Conservation (phyloP, 1,140 invertebrate genomes). For the Nephila pilipes region DNA sequence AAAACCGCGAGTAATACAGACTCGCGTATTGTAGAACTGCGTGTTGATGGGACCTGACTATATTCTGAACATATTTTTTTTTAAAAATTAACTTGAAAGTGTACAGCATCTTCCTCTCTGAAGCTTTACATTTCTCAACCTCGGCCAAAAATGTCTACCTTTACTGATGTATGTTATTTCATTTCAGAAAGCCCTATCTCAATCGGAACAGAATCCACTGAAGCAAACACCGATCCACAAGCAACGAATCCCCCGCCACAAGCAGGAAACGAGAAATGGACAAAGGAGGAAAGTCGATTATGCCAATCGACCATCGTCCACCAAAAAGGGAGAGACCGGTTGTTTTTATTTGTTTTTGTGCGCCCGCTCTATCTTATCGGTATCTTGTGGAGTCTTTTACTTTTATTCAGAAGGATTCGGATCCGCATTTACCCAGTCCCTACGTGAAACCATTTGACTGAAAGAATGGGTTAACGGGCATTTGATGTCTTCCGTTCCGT, state of each 20-base stretch:
- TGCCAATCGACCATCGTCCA: conserved; percentile 71
- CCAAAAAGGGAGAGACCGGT: conserved; percentile 26
- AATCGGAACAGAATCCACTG: conserved; percentile 43
- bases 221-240: not conserved
- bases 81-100: too few species aligned
- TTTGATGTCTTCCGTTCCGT: conserved; percentile 62
- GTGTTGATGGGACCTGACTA: too few species aligned
- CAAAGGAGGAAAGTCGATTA: conserved; percentile 69
- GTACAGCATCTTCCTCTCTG: too few species aligned
- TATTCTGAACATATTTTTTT: too few species aligned
- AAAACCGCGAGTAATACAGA: too few species aligned
- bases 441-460: conserved; percentile 74
- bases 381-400: conserved; percentile 42
- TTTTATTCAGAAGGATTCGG: conserved; percentile 54
- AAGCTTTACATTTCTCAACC: not conserved
- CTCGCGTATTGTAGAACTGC: too few species aligned
- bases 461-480: conserved; percentile 72
- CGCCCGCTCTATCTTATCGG: conserved; percentile 59
- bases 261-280: not conserved
- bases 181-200: not conserved
- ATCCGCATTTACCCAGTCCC: not conserved
- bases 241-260: conserved; percentile 20
- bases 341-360: conserved; percentile 60
- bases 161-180: not conserved
- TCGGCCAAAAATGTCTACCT: not conserved